Conservation (phyloP, 2,113 vertebrate genomes). For the Heterocephalus glaber region DNA sequence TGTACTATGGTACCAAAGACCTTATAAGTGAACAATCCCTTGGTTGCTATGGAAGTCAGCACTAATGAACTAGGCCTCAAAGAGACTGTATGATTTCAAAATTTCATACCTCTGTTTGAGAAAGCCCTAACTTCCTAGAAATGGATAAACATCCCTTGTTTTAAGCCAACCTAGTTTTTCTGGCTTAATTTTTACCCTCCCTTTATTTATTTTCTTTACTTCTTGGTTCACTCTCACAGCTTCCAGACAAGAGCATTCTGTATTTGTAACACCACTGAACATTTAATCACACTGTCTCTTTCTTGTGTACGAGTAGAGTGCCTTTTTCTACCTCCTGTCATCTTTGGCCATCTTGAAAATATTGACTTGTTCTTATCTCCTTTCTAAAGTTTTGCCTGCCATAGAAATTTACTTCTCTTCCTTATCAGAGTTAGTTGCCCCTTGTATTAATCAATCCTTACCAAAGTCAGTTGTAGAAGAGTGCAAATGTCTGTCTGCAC, state of each 20-base stretch:
- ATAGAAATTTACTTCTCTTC: neutral
- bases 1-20: neutral
- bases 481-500: neutral
- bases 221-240: neutral
- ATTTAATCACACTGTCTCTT: neutral
- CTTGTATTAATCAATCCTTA: neutral
- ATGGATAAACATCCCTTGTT: neutral
- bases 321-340: neutral
- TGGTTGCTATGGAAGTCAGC: neutral
- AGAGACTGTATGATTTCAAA: neutral
- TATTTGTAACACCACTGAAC: neutral
- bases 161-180: neutral
- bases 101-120: neutral
- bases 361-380: neutral
- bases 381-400: neutral
- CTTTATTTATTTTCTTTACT: neutral
- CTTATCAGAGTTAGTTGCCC: no score
- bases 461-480: neutral
- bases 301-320: neutral
- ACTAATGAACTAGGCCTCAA: neutral
- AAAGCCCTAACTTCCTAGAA: neutral
- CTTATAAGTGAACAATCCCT: neutral
- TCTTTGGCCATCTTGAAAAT: neutral
- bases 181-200: neutral
- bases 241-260: neutral